Evolutionary conservation across 2,113 vertebrate species (phyloP), one percentile per base, ranked within the genome.

Genomic region (Cyanoramphus novaezelandiae): DNA sequence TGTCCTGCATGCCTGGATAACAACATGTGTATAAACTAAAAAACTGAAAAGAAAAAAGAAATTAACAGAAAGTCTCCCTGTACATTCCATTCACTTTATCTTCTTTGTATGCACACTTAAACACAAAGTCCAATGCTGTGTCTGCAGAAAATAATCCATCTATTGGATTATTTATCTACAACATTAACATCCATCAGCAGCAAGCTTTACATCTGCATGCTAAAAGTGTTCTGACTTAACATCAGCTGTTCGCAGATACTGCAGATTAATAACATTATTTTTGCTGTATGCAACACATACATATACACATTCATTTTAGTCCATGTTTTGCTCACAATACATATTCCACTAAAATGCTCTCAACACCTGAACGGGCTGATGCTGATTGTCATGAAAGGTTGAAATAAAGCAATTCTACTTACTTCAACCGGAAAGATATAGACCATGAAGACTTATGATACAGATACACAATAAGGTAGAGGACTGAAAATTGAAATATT

Each of bases 1-100:
- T 0, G 0, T 17, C 31, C 3, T 60, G 0, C 52, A 3, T 41
- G 25, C 44, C 60, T 67, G 33, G 25, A 63, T n/a, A 67, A 5
- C 8, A 64, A 13, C n/a, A 12, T 46, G 4, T 27, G 49, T 16
- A 25, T 39, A 27, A 9, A 46, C 5, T 10, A 24, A 83, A 84
- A 47, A 65, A 29, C 5, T 7, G 7, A 82, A 82, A 88, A 71
- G 4, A 23, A 55, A 37, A 43, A 71, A 67, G 2, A 55, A 72
- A 72, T 44, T 23, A 70, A 37, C 37, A 69, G 7, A 11, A 67
- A 43, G 10, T 19, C 28, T 59, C 28, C 33, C 13, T 43, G 8
- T 29, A 68, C 7, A 13, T 75, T 78, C 28, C 8, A 13, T 53
- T 84, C 37, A 67, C 17, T 60, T 82, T 11, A 20, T 15, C 10